Evolutionary conservation across 2,113 vertebrate genomes (phyloP).

Genomic region (Dipodomys stephensi): DNA sequence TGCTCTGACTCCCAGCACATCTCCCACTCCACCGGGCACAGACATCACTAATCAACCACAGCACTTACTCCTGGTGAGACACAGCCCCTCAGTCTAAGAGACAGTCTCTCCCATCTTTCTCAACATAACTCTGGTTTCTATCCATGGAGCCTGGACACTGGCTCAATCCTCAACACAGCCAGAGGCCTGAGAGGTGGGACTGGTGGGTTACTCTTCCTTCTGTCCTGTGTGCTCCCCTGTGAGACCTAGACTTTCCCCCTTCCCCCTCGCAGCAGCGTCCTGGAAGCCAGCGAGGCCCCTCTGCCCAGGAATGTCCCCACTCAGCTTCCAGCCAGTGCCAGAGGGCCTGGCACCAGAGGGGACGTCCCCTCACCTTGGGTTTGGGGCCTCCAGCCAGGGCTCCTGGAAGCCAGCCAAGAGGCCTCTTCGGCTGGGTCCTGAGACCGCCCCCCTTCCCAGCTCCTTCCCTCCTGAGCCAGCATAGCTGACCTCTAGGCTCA

Average conservation of each 20-base stretch:
- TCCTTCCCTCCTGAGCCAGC: neutral
- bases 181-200: neutral
- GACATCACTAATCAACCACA: neutral
- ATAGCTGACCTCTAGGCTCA: neutral
- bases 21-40: neutral
- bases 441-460: neutral
- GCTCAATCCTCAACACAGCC: neutral
- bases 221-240: neutral
- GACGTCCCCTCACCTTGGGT: neutral
- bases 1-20: neutral
- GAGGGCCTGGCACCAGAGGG: conserved; percentile 20
- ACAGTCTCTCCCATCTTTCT: neutral
- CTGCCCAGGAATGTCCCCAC: conserved; percentile 58
- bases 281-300: conserved; percentile 28
- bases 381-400: neutral
- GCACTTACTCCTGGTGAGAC: too few species aligned
- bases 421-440: neutral
- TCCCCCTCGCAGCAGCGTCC: conserved; percentile 14
- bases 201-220: neutral
- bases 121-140: neutral
- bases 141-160: neutral
- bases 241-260: neutral
- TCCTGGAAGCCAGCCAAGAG: neutral
- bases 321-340: conserved; percentile 49
- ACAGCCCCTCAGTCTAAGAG: too few species aligned